These are phyloP conservation scores for Mionectes macconnelli DNA, from an alignment of 2,113 vertebrate species.

Conservation along the genomic window DNA sequence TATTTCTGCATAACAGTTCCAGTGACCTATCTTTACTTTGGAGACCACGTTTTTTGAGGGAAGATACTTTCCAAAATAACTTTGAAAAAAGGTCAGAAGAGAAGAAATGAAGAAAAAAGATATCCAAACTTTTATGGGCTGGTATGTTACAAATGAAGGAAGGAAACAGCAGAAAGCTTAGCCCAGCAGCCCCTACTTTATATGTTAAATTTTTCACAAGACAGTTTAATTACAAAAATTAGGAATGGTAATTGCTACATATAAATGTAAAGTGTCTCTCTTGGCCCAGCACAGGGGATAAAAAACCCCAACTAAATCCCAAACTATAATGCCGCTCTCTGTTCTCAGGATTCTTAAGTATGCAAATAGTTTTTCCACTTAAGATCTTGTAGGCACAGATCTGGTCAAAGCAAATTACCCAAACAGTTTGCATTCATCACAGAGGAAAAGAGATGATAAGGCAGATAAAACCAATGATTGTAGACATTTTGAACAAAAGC, in stretches of 20 bases:
- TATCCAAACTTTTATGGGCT: not conserved
- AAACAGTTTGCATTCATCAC: conserved; percentile 64
- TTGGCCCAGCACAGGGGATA: conserved; percentile 24
- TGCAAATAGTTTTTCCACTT: conserved; percentile 73
- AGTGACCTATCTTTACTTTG: not conserved
- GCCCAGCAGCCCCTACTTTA: not conserved
- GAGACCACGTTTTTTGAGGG: not conserved
- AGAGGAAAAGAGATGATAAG: conserved; percentile 58
- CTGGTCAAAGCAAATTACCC: conserved; percentile 68
- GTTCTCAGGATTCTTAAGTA: conserved; percentile 65
- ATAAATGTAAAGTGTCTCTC: conserved; percentile 51
- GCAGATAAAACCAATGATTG: conserved; percentile 60
- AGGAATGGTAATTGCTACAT: conserved; percentile 44
- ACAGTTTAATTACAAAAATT: conserved; percentile 49
- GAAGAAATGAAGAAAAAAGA: not conserved
- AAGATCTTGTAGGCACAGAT: conserved; percentile 63
- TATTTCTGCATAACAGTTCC: not conserved
- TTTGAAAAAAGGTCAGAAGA: not conserved
- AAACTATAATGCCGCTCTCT: conserved; percentile 39
- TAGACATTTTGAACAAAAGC: conserved; percentile 58
- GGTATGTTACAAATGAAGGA: not conserved
- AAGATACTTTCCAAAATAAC: not conserved
- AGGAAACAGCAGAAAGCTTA: not conserved
- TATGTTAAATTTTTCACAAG: conserved; percentile 3
- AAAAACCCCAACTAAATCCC: conserved; percentile 37